These are phyloP conservation scores for Thomomys bottae DNA, from an alignment of 2,113 vertebrate species.

Conservation along the genomic window DNA sequence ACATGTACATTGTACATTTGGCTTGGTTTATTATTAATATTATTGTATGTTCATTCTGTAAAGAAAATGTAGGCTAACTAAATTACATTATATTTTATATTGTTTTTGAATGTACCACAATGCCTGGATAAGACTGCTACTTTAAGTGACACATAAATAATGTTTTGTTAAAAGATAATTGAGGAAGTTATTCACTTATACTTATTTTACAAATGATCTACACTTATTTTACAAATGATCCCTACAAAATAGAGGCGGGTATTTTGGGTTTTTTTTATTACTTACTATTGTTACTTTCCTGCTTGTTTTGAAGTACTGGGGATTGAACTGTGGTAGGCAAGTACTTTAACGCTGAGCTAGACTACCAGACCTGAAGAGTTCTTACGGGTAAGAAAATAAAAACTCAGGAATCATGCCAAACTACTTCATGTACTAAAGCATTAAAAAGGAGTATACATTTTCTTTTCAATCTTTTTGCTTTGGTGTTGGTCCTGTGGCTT, in stretches of 20 bases:
- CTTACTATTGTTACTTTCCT: no score
- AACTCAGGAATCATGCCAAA: not conserved
- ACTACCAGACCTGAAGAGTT: not conserved
- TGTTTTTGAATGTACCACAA: not conserved
- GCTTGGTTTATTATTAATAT: not conserved
- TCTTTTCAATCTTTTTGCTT: not conserved
- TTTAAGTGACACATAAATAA: not conserved
- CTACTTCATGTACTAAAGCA: not conserved
- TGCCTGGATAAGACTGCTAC: not conserved
- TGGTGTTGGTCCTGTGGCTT: no score
- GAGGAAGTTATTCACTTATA: conserved; percentile 5
- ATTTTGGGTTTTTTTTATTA: no score
- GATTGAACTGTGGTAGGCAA: no score
- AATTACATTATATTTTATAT: not conserved
- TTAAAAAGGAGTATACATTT: not conserved
- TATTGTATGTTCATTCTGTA: not conserved
- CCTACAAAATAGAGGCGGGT: not conserved
- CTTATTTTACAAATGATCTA: not conserved
- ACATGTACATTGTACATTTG: not conserved
- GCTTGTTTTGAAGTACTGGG: no score
- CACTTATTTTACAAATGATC: not conserved
- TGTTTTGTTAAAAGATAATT: not conserved
- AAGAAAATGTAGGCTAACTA: not conserved
- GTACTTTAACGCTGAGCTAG: no score
- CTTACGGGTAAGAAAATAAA: not conserved